These are phyloP conservation scores for Conus canariensis DNA, from an alignment of 2,888 invertebrate genomes.

Conservation along the genomic window DNA sequence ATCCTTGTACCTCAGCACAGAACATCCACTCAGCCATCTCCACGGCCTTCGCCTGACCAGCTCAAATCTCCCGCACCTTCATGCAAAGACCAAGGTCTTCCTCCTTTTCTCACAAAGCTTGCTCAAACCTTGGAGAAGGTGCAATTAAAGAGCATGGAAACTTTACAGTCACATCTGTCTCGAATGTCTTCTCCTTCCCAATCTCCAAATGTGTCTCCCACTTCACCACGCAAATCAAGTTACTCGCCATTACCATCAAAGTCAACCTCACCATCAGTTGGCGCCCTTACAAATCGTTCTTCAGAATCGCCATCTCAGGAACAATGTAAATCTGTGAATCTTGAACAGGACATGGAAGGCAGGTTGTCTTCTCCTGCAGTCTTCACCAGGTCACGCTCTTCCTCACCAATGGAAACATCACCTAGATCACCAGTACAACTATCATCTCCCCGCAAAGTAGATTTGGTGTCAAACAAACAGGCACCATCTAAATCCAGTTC, in stretches of 20 bases:
- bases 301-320: not conserved
- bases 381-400: not conserved
- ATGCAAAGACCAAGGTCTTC: not conserved
- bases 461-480: not conserved
- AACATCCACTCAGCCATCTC: not conserved
- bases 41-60: not conserved
- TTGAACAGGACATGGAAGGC: not conserved
- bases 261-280: not conserved
- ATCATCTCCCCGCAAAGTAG: not conserved
- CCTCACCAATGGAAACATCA: not conserved
- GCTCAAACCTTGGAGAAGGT: not conserved
- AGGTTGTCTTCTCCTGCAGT: not conserved
- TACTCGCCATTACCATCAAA: not conserved
- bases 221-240: not conserved
- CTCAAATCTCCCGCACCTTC: not conserved
- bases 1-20: not conserved
- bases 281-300: not conserved
- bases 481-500: not conserved
- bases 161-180: not conserved
- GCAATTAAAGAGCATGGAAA: not conserved
- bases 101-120: not conserved
- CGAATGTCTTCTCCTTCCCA: not conserved
- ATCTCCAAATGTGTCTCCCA: not conserved
- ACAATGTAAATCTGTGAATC: not conserved
- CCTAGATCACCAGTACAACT: not conserved